A percentile compares a stretch with the other conserved stretches of the same genome.
These are phyloP conservation scores for Montipora cactus DNA, from an alignment of 64 coral and sea anemone genomes.

Conservation along the genomic window DNA sequence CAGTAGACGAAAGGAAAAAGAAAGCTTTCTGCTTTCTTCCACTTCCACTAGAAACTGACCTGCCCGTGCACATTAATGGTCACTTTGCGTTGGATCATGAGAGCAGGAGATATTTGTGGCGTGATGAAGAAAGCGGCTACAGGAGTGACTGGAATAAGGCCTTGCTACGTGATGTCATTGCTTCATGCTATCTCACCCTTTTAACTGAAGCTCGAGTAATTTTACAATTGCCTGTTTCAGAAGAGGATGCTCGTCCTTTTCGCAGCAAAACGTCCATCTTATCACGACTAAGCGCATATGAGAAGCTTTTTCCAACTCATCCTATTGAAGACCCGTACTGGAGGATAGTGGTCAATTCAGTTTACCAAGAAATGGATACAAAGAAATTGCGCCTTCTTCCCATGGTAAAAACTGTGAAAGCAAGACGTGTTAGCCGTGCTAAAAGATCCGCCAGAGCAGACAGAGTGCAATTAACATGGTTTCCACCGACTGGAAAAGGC, in stretches of 20 bases:
- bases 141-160: constrained; percentile 71
- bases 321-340: constrained; percentile 18
- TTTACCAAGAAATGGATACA: constrained; percentile 47
- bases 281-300: neutral
- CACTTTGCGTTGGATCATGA: constrained; percentile 89
- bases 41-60: constrained; percentile 69
- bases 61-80: constrained; percentile 90
- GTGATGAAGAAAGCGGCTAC: constrained; percentile 22
- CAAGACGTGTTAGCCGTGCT: too few species aligned
- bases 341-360: constrained; percentile 32
- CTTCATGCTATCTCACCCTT: constrained; percentile 68
- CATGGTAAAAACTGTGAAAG: too few species aligned
- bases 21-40: constrained; percentile 90
- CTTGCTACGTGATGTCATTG: constrained; percentile 50
- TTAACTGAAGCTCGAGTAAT: constrained; percentile 37
- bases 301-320: constrained; percentile 47
- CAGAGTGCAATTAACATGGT: constrained; percentile 21
- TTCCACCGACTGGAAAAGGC: constrained; percentile 32
- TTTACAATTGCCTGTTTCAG: neutral
- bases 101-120: constrained; percentile 52
- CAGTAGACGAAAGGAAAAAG: neutral
- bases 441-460: too few species aligned
- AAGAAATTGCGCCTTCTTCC: constrained; percentile 39
- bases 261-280: too few species aligned
- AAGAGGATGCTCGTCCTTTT: neutral